Conservation (phyloP, 2,888 invertebrate species). For the Agrotis exclamationis region DNA sequence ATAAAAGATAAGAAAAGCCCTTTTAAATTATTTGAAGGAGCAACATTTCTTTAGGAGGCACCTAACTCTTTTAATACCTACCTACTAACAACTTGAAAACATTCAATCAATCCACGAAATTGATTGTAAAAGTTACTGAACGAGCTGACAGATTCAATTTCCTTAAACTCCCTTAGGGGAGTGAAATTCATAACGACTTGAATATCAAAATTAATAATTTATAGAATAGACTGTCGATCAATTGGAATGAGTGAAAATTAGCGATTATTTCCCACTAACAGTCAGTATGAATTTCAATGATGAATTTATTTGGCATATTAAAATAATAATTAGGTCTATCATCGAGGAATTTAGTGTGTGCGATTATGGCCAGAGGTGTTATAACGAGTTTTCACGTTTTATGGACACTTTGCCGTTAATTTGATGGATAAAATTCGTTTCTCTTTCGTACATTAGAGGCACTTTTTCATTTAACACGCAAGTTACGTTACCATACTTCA, state of each 20-base stretch:
- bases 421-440: too few species aligned
- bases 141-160: constrained; percentile 54
- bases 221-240: constrained; percentile 24
- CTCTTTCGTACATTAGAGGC: too few species aligned
- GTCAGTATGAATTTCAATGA: not conserved
- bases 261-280: not conserved
- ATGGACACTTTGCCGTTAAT: too few species aligned
- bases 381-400: too few species aligned
- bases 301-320: constrained; percentile 24
- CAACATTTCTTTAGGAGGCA: not conserved
- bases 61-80: constrained; percentile 8
- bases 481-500: too few species aligned
- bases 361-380: too few species aligned
- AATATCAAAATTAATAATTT: constrained; percentile 42
- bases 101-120: constrained; percentile 47
- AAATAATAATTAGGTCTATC: constrained; percentile 10
- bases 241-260: constrained; percentile 16
- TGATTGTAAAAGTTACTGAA: constrained; percentile 48
- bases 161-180: constrained; percentile 25
- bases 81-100: constrained; percentile 34
- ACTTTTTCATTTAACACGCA: too few species aligned
- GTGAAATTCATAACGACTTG: constrained; percentile 36
- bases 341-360: not conserved
- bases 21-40: too few species aligned
- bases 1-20: too few species aligned